Conservation (phyloP, 2,113 vertebrate genomes). For the Dipodomys ordii region DNA sequence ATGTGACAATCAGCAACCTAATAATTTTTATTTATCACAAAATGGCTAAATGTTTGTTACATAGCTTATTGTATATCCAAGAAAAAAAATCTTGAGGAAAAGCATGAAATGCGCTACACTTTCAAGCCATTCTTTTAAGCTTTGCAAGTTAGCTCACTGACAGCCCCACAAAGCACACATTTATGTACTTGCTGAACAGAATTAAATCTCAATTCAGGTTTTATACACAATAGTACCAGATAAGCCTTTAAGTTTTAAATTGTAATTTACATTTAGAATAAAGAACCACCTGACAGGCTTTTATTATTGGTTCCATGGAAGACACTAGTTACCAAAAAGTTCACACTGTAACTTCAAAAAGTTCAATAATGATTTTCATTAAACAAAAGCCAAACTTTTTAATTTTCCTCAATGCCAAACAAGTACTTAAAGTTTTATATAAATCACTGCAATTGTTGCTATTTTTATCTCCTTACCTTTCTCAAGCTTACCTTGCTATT, state of each 20-base stretch:
- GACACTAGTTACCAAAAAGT: no score
- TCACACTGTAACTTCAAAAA: no score
- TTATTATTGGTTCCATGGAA: no score
- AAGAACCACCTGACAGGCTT: no score
- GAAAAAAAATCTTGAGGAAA: neutral
- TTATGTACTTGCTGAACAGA: neutral
- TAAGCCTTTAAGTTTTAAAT: no score
- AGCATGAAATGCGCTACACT: neutral
- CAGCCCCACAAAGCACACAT: neutral
- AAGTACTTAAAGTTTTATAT: neutral
- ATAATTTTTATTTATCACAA: neutral
- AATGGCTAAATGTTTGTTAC: neutral
- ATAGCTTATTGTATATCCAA: neutral
- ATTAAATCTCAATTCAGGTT: neutral
- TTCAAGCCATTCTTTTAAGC: neutral
- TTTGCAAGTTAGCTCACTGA: neutral
- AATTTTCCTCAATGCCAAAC: neutral
- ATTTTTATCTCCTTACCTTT: neutral
- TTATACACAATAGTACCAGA: neutral
- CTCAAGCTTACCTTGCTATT: slow-evolving; percentile 25
- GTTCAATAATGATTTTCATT: no score
- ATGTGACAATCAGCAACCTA: neutral
- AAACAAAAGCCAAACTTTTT: neutral
- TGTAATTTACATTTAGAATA: no score
- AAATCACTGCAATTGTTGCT: neutral